phyloP scores from a whole-genome alignment of 2,888 invertebrate genomes.

The Kuschelorhynchus macadamiae region DNA sequence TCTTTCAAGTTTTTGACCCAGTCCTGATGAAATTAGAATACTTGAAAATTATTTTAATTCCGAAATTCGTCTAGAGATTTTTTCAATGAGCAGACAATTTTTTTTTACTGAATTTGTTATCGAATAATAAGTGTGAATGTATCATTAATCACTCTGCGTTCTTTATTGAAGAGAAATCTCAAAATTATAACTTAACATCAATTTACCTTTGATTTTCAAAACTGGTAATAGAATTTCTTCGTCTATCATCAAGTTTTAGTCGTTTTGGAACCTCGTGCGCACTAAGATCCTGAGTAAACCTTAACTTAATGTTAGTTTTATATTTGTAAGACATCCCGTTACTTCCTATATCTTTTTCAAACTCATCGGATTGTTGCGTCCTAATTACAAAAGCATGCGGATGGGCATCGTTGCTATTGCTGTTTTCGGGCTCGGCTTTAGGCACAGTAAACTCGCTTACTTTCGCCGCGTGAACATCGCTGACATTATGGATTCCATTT shows the following conservation, averaged over 20 bases:
- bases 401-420: constrained; percentile 39
- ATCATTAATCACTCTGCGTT: no score
- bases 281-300: constrained; percentile 75
- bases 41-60: no score
- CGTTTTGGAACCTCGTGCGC: constrained; percentile 60
- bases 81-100: no score
- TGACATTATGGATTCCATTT: constrained; percentile 6
- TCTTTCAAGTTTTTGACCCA: no score
- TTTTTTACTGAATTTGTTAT: no score
- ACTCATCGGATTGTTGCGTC: constrained; percentile 65
- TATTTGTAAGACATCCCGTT: constrained; percentile 83
- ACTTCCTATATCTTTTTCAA: constrained; percentile 58
- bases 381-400: constrained; percentile 16
- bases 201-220: constrained; percentile 68
- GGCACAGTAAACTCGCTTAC: constrained; percentile 27
- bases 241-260: constrained; percentile 54
- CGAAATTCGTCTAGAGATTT: no score
- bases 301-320: constrained; percentile 93
- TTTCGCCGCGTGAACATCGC: neutral
- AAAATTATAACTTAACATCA: neutral
- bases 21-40: no score
- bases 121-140: no score
- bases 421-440: constrained; percentile 43
- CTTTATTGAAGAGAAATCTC: neutral
- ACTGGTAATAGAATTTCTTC: constrained; percentile 64